Conservation (phyloP, 92 coral and sea anemone genomes). For the Actinernus sp. region DNA sequence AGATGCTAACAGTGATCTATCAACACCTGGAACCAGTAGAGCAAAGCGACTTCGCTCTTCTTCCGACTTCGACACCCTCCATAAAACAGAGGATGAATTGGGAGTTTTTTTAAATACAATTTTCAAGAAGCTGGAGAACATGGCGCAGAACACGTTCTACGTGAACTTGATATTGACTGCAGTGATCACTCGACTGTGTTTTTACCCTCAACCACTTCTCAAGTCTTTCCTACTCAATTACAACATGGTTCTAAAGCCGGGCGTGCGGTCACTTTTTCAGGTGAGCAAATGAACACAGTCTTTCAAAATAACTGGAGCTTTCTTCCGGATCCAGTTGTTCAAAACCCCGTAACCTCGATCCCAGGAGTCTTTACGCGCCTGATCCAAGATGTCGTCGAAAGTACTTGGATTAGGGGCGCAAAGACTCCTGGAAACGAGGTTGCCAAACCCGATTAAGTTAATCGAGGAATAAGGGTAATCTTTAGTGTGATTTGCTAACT, state of each 20-base stretch:
- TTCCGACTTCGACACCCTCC: slow-evolving; percentile 44
- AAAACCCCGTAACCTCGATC: no score
- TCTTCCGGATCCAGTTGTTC: no score
- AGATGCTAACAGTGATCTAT: slow-evolving; percentile 11
- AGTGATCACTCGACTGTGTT: slow-evolving; percentile 82
- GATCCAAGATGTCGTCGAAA: no score
- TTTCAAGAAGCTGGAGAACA: slow-evolving; percentile 91
- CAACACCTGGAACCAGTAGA: slow-evolving; percentile 13
- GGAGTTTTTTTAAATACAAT: slow-evolving; percentile 83
- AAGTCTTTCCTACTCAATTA: slow-evolving; percentile 94
- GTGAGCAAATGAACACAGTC: slow-evolving; percentile 40
- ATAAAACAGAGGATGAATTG: slow-evolving; percentile 51
- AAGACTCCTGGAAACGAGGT: no score
- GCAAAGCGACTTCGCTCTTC: slow-evolving; percentile 49
- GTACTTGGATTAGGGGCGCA: no score
- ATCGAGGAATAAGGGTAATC: no score
- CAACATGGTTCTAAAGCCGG: slow-evolving; percentile 97
- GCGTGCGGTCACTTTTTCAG: slow-evolving; percentile 97
- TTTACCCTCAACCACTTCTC: slow-evolving; percentile 95
- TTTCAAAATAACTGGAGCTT: no score
- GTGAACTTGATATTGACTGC: slow-evolving; percentile 95
- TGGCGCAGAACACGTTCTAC: slow-evolving; percentile 92
- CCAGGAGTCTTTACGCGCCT: no score
- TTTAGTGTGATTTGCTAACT: no score
- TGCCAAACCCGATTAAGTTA: no score